Evolutionary conservation across 2,888 invertebrate genomes (phyloP), one percentile per base, ranked within the genome.

Genomic region (Pollenia amentaria): DNA sequence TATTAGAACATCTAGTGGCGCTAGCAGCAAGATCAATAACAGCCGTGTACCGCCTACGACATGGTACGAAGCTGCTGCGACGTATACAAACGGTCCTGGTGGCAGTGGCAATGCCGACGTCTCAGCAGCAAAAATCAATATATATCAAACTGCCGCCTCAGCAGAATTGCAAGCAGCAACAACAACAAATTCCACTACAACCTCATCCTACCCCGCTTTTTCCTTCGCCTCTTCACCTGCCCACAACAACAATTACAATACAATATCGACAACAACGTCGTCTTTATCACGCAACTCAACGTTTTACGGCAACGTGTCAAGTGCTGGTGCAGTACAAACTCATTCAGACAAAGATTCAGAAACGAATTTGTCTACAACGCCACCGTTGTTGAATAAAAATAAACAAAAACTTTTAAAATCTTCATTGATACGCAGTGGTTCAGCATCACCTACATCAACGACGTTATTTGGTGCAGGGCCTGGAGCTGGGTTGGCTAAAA

Each of bases 21-120:
- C 89, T 89, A 88, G 90, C 90, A 88, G 89, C 90, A 89, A 89
- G 90, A 91, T 88, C 89, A 91, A 89, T 90, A 93, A 91, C 89
- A 90, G 89, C 88, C 91, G 92, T 89, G 91, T 93, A 89, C 89
- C 91, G 90, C 91, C 91, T 89, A 91, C 92, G 91, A 90, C 93
- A 92, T 93, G 93, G 93, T 93, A 93, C 93, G 93, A 93, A 89
- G 91, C 92, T 91, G 91, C 90, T 90, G 91, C 91, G 89, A 91
- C 92, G 90, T 90, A 91, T 90, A 88, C 91, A 88, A 92, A 91
- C 90, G 91, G 91, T 90, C 91, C 91, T 92, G 93, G 92, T 92
- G 92, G 92, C 91, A 91, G 90, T 92, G 92, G 92, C 91, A 91
- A 90, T 92, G 92, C 90, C 90, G 92, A 89, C 91, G 91, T 87